A percentile compares a stretch with the other conserved stretches of the same genome.
Evolutionary conservation across 2,113 vertebrate species (phyloP).

Genomic region (Arothron firmamentum): DNA sequence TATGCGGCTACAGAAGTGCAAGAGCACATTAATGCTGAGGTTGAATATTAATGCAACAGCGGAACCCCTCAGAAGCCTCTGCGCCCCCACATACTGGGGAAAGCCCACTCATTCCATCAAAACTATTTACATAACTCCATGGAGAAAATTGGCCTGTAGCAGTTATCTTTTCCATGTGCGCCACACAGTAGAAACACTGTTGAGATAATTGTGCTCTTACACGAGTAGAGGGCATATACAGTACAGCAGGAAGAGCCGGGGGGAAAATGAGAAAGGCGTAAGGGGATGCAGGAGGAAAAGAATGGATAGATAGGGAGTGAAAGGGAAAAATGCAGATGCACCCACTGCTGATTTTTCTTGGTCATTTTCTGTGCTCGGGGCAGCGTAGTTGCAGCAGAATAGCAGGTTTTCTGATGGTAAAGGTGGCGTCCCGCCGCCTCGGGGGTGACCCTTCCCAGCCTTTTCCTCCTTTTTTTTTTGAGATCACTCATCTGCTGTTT

Average conservation of each 20-base stretch:
- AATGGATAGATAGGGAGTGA: constrained; percentile 23
- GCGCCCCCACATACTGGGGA: constrained; percentile 50
- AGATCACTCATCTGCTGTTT: constrained; percentile 20
- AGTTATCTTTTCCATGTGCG: constrained; percentile 65
- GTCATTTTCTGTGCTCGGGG: constrained; percentile 66
- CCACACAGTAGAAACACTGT: constrained; percentile 65
- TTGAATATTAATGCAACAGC: constrained; percentile 24
- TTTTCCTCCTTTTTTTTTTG: constrained; percentile 17
- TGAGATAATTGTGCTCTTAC: constrained; percentile 65
- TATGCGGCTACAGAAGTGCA: constrained; percentile 16
- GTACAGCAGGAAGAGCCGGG: constrained; percentile 60
- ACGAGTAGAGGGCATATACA: constrained; percentile 50
- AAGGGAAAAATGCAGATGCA: constrained; percentile 64
- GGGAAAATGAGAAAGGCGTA: constrained; percentile 48
- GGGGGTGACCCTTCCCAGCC: constrained; percentile 21
- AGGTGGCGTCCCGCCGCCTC: constrained; percentile 45
- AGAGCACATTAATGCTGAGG: constrained; percentile 31
- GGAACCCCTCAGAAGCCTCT: constrained; percentile 48
- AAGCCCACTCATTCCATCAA: constrained; percentile 64
- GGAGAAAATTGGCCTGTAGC: constrained; percentile 61
- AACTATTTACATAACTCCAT: constrained; percentile 66
- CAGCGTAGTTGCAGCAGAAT: constrained; percentile 59
- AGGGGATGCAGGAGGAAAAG: constrained; percentile 13
- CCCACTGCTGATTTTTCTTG: constrained; percentile 60
- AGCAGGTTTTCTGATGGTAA: constrained; percentile 52